phyloP scores from a whole-genome alignment of 2,888 invertebrate species.

The Nephrotoma flavescens region DNA sequence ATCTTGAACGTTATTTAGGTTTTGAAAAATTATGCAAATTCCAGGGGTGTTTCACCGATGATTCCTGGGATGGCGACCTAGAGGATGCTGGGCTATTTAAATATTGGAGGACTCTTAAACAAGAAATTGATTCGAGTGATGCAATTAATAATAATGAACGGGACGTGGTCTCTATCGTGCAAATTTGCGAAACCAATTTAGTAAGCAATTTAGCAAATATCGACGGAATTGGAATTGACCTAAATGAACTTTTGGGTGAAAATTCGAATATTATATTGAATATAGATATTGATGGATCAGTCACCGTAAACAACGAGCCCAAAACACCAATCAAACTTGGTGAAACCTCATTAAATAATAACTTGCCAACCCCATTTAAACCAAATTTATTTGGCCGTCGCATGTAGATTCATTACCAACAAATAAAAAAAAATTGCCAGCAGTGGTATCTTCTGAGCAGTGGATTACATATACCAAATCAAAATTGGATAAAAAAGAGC shows the following conservation, averaged over 20 bases:
- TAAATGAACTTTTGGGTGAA: neutral
- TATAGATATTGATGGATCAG: neutral
- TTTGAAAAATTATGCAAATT: neutral
- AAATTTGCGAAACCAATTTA: too few relatives aligned
- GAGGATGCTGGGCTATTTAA: neutral
- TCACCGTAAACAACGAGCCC: neutral
- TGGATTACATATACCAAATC: too few relatives aligned
- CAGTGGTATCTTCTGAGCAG: too few relatives aligned
- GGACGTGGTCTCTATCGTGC: too few relatives aligned
- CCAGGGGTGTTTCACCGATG: neutral
- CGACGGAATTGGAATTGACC: neutral
- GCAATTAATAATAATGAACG: neutral
- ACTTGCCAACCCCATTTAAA: too few relatives aligned
- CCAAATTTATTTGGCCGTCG: too few relatives aligned
- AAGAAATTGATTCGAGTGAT: neutral
- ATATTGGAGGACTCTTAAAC: neutral
- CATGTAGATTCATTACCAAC: too few relatives aligned
- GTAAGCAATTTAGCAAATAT: too few relatives aligned
- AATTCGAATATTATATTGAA: neutral
- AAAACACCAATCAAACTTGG: too few relatives aligned
- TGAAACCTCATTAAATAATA: too few relatives aligned
- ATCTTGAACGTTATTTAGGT: neutral
- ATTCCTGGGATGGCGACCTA: neutral
- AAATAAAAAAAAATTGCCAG: too few relatives aligned
- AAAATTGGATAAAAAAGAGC: too few relatives aligned